Base-by-base conservation (phyloP, 2,888 invertebrate genomes). In the Caenorhabditis angaria region DNA sequence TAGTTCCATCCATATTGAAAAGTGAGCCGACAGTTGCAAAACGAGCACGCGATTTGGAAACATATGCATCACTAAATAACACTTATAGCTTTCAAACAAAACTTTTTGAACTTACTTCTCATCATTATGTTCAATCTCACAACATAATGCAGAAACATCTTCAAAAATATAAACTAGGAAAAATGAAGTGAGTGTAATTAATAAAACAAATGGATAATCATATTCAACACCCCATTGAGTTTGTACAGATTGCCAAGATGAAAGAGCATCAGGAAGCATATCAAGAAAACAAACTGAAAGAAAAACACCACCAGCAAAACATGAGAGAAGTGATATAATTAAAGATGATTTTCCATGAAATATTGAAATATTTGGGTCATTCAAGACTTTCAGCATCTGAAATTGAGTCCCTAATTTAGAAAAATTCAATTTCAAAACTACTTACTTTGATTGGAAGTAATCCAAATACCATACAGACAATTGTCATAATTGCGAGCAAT, bases 361-460 rank as follows among this genome's bases (percentile, higher is more conserved):
- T n/a, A 56, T 27, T 8, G 20, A 25, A 10, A 20, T 22, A 12
- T 20, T 32, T 10, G 55, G 55, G 14, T 56, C 32, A 18, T 6
- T 32, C 8, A 59, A 1, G 4, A 59, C 22, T 59, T 47, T 41
- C n/a, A 59, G 2, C 25, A 59, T 24, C 59, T 59, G 35, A 24
- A 47, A 25, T 25, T 32, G 4, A 24, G 24, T 24, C 5, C n/a
- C 5, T 54, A 8, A 54, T 54, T 27, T 54, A 51, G 48, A 6
- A 54, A 27, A 54, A 25, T 51, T 51, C 51, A 20, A 51, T 48
- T 48, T 48, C 6, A 24, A 2, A 59, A 29, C 14, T 41, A 22
- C 24, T 48, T n/a, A 95, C 90, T 66, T 76, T 70, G 83, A 92
- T 90, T 8, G 99, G 90, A 14, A 80, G 25, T 29, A 82, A 57